Evolutionary conservation across 2,888 invertebrate genomes (phyloP).

Genomic region (Campoplex nolae): DNA sequence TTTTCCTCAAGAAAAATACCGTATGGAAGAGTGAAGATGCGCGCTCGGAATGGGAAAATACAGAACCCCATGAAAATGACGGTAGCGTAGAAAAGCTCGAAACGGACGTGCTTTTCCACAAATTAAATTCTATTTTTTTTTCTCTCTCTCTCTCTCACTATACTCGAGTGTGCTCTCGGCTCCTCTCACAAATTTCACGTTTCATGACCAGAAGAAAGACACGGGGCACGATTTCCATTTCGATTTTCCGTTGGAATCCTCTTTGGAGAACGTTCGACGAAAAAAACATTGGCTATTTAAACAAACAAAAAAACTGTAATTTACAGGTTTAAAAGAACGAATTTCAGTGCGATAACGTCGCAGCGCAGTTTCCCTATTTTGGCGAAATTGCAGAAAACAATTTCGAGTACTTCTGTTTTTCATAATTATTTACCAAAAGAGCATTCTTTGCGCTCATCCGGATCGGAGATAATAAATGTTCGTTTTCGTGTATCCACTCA

Average conservation of each 20-base stretch:
- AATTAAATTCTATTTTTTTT: slow-evolving; percentile 44
- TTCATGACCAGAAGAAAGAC: slow-evolving; percentile 1
- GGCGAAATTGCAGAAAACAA: neutral
- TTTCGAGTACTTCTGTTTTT: neutral
- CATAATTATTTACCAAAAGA: no score
- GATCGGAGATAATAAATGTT: neutral
- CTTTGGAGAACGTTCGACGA: neutral
- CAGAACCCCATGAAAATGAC: slow-evolving; percentile 25
- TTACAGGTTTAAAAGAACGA: no score
- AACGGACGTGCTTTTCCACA: slow-evolving; percentile 46
- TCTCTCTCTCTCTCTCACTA: neutral
- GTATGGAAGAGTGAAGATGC: slow-evolving; percentile 39
- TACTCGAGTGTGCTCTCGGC: slow-evolving; percentile 8
- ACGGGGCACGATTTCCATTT: neutral
- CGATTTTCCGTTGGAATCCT: neutral
- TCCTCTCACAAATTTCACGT: neutral
- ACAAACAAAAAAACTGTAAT: no score
- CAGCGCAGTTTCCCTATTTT: neutral
- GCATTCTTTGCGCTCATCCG: no score
- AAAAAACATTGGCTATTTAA: neutral
- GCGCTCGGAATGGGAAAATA: slow-evolving; percentile 37
- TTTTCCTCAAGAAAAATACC: slow-evolving; percentile 20
- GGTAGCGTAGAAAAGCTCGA: slow-evolving; percentile 3
- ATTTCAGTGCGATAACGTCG: neutral
- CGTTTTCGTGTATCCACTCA: neutral